Conservation (phyloP, 2,113 vertebrate genomes). For the Pagrus major region DNA sequence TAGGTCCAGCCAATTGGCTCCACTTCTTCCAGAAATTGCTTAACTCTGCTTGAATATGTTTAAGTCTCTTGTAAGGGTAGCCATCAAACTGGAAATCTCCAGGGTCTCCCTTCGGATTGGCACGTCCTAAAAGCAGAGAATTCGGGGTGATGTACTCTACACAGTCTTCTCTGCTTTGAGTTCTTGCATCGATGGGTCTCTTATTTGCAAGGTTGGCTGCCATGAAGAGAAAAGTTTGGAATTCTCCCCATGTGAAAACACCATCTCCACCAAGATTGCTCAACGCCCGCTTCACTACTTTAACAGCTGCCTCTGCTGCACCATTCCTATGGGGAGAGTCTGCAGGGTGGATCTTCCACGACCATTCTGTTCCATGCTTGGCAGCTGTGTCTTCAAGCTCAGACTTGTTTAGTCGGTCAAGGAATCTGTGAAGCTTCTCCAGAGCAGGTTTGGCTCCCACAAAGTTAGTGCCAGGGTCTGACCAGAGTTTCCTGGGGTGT, state of each 20-base stretch:
- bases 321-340: too few species aligned
- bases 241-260: conserved; percentile 11
- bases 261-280: conserved; percentile 16
- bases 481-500: too few species aligned
- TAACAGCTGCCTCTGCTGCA: too few species aligned
- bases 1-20: not conserved
- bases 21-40: not conserved
- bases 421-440: too few species aligned
- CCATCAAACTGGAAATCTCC: too few species aligned
- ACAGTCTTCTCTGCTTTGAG: not conserved
- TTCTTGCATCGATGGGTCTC: not conserved
- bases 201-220: not conserved
- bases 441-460: too few species aligned
- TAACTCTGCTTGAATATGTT: not conserved
- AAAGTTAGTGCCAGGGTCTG: too few species aligned
- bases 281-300: not conserved
- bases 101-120: too few species aligned
- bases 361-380: too few species aligned
- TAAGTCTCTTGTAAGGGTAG: not conserved
- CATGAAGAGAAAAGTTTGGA: not conserved
- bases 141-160: not conserved
- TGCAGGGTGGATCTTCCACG: too few species aligned
- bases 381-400: too few species aligned
- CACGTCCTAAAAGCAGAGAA: not conserved
- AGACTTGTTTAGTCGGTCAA: too few species aligned